These are phyloP conservation scores for Pteruthius melanotis DNA, from an alignment of 2,113 vertebrate genomes.

Conservation along the genomic window DNA sequence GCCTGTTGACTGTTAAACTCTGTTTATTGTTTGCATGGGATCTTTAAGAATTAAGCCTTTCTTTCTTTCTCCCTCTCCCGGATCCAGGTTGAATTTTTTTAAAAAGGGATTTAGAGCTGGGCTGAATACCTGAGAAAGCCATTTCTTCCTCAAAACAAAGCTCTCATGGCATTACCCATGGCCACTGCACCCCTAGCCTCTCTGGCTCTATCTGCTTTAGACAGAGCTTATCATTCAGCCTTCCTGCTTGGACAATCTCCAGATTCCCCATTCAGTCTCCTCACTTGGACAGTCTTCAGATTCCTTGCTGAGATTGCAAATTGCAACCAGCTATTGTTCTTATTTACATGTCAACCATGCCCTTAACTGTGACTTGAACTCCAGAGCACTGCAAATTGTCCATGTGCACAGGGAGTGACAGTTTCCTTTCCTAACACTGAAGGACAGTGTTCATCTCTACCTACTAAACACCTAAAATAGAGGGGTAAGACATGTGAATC, in stretches of 20 bases:
- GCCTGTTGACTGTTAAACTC: conserved; percentile 30
- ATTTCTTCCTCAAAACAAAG: conserved; percentile 15
- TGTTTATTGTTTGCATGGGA: conserved; percentile 23
- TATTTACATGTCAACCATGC: neutral
- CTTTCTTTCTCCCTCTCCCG: neutral
- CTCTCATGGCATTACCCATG: neutral
- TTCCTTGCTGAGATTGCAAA: conserved; percentile 5
- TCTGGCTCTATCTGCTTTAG: neutral
- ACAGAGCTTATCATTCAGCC: neutral
- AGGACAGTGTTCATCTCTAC: neutral
- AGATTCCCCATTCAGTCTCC: neutral
- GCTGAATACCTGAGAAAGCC: neutral
- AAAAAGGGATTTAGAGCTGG: neutral
- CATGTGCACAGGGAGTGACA: neutral
- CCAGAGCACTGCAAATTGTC: neutral
- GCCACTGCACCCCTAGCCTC: neutral
- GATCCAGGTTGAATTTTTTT: neutral
- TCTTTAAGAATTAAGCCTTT: conserved; percentile 14
- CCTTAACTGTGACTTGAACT: neutral
- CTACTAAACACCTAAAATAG: neutral
- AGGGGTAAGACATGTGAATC: neutral
- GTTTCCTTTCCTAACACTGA: neutral
- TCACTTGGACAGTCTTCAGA: neutral
- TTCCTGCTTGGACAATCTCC: neutral
- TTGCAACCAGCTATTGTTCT: neutral